phyloP scores from a whole-genome alignment of 2,797 vertebrate species.

The Anguilla anguilla region DNA sequence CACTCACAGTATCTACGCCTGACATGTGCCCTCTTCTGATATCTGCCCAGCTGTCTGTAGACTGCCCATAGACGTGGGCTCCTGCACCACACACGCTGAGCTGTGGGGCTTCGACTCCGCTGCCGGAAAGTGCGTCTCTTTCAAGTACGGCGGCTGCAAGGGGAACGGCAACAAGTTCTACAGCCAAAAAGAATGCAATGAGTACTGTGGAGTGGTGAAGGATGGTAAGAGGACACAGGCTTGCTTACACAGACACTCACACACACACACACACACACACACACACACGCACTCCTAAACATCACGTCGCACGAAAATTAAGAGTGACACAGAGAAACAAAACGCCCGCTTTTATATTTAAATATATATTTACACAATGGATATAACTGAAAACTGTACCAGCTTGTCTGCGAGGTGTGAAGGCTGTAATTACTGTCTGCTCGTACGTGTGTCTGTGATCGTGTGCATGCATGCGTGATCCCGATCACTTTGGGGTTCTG shows the following conservation, averaged over 20 bases:
- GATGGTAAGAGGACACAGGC: slow-evolving; percentile 67
- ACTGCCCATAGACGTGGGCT: slow-evolving; percentile 71
- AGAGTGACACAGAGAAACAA: neutral
- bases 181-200: slow-evolving; percentile 89
- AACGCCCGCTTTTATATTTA: neutral
- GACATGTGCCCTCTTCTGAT: neutral
- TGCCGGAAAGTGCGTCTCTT: slow-evolving; percentile 77
- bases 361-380: neutral
- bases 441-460: neutral
- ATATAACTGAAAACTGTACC: neutral
- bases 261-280: neutral
- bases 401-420: neutral
- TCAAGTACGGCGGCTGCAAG: slow-evolving; percentile 77
- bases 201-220: slow-evolving; percentile 83
- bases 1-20: neutral
- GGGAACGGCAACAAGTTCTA: slow-evolving; percentile 93
- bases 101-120: slow-evolving; percentile 83
- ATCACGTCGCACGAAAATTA: neutral
- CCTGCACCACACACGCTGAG: slow-evolving; percentile 59
- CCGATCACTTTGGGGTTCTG: neutral
- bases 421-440: neutral
- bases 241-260: slow-evolving; percentile 24
- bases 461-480: neutral
- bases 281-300: slow-evolving; percentile 19
- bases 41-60: slow-evolving; percentile 79